A percentile compares a stretch with the other conserved stretches of the same genome.
phyloP scores from a whole-genome alignment of 1,140 invertebrate genomes.

The Diabrotica virgifera region DNA sequence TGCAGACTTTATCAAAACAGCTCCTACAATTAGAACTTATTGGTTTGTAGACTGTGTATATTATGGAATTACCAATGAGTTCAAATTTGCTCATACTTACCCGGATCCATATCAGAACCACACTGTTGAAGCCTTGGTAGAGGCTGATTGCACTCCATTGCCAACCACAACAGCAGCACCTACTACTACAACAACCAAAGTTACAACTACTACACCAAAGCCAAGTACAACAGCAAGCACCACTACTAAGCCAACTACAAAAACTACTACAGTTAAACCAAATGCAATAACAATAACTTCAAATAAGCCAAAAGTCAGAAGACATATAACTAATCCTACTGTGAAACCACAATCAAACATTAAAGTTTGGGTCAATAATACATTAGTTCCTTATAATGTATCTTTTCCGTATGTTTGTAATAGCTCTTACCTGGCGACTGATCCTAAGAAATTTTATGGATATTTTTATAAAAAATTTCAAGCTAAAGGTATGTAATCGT shows the following conservation, averaged over 20 bases:
- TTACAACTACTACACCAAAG: constrained; percentile 39
- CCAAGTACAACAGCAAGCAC: constrained; percentile 31
- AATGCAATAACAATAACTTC: constrained; percentile 24
- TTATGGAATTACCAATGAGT: constrained; percentile 61
- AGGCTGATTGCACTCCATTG: constrained; percentile 63
- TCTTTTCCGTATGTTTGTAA: constrained; percentile 57
- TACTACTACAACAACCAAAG: constrained; percentile 54
- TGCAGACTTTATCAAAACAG: constrained; percentile 57
- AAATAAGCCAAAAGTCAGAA: constrained; percentile 15
- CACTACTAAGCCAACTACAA: constrained; percentile 32
- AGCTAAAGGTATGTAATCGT: constrained; percentile 57
- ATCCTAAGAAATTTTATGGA: constrained; percentile 69
- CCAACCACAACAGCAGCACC: constrained; percentile 59
- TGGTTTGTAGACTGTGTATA: constrained; percentile 78
- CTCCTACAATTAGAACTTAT: constrained; percentile 63
- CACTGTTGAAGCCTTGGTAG: constrained; percentile 65
- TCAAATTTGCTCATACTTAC: constrained; percentile 62
- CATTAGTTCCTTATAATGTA: constrained; percentile 34
- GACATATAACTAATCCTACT: constrained; percentile 6
- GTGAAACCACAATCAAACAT: constrained; percentile 23
- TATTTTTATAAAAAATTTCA: constrained; percentile 58
- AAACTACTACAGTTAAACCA: constrained; percentile 19
- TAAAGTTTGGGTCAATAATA: constrained; percentile 30
- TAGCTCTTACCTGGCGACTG: constrained; percentile 58
- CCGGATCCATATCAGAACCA: constrained; percentile 57